A percentile compares a stretch with the other conserved stretches of the same genome.
These are phyloP conservation scores for Hydrophis major DNA, from an alignment of 2,797 vertebrate genomes.

Conservation along the genomic window DNA sequence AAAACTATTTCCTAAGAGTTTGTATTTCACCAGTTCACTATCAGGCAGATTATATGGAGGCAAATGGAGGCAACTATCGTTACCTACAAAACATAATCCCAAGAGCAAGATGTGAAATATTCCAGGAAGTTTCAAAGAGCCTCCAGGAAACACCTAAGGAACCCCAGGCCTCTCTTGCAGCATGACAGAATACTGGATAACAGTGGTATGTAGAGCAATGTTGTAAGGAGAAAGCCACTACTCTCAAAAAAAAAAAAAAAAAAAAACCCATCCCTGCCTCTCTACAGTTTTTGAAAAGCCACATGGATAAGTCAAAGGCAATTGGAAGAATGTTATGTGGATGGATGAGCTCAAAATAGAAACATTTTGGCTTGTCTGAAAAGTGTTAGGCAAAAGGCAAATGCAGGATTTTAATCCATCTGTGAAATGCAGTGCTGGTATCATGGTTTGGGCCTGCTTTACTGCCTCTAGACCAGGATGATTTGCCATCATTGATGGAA, in stretches of 20 bases:
- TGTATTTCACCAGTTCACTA: not conserved
- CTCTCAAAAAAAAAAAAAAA: not conserved
- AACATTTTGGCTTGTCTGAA: not conserved
- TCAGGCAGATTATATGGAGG: not conserved
- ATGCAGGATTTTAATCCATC: not conserved
- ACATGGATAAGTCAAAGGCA: not conserved
- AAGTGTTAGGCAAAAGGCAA: not conserved
- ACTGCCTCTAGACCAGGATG: not conserved
- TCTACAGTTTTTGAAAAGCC: not conserved
- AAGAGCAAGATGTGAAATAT: not conserved
- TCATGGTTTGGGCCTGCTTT: not conserved
- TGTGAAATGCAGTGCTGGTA: not conserved
- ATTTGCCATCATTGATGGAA: not conserved
- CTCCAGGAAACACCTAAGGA: not conserved
- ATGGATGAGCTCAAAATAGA: not conserved
- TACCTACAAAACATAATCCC: not conserved
- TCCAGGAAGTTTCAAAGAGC: not conserved
- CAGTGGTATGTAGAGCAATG: not conserved
- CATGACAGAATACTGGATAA: not conserved
- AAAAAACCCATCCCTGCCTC: not conserved
- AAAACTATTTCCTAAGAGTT: not conserved
- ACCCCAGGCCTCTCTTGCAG: not conserved
- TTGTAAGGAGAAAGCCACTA: not conserved
- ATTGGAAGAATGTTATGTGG: not conserved
- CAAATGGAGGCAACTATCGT: not conserved